phyloP scores from a whole-genome alignment of 2,113 vertebrate genomes.

The Phyllopteryx taeniolatus region DNA sequence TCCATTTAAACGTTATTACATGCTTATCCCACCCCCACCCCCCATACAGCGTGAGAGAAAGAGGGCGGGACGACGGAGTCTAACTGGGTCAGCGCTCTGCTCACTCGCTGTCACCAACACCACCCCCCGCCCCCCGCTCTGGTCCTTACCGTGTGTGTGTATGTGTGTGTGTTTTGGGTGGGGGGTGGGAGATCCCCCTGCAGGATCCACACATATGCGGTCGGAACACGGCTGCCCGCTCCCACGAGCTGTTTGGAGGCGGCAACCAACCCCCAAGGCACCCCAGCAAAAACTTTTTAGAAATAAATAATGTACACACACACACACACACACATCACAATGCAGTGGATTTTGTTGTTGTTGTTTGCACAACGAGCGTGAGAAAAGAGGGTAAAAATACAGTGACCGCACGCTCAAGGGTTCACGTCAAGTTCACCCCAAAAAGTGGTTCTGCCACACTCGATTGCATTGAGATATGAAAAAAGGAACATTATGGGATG shows the following conservation, averaged over 20 bases:
- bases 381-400: conserved; percentile 6
- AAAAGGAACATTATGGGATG: not conserved
- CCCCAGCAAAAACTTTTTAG: not conserved
- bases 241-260: conserved; percentile 14
- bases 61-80: conserved; percentile 53
- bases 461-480: conserved; percentile 27
- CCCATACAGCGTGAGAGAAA: conserved; percentile 43
- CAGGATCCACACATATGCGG: conserved; percentile 18
- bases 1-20: not conserved
- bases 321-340: not conserved
- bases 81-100: conserved; percentile 74
- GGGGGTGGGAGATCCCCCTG: conserved; percentile 48
- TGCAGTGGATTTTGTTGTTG: not conserved
- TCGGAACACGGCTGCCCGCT: conserved; percentile 22
- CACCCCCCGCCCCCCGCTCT: conserved; percentile 18
- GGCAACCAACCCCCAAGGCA: conserved; percentile 7
- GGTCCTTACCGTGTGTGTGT: conserved; percentile 23
- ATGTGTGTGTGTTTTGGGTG: conserved; percentile 11
- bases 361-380: not conserved
- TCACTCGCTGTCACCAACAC: conserved; percentile 54
- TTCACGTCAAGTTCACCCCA: conserved; percentile 44
- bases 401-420: conserved; percentile 9
- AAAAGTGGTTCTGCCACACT: conserved; percentile 15
- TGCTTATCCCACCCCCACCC: not conserved
- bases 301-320: not conserved